Evolutionary conservation across 2,888 invertebrate species (phyloP), one percentile per base, ranked within the genome.

Genomic region (Eudemis profundana): DNA sequence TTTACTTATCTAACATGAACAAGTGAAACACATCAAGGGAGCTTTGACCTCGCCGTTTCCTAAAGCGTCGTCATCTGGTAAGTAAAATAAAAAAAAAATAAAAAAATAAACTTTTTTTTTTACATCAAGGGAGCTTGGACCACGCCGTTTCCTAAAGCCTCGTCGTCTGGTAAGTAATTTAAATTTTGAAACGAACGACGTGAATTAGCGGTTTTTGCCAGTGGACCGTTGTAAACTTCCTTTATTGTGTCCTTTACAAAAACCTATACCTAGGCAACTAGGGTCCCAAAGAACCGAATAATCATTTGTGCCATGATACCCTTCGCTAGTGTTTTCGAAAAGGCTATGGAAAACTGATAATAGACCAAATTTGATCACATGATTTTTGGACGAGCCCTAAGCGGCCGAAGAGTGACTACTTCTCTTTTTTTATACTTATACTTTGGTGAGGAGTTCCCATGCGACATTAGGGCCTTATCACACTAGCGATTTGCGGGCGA

Each of bases 71-170:
- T 49, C 56, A 33, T 57, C 44, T 54, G 46, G 53, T 64, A 46
- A 70, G 70, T 70, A 68, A 73, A 70, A 70, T 64, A 59, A 68
- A 69, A n/a, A n/a, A n/a, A n/a, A n/a, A n/a, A n/a, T n/a, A n/a
- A n/a, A n/a, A n/a, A n/a, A n/a, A n/a, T n/a, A n/a, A n/a, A n/a
- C n/a, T n/a, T n/a, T n/a, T n/a, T n/a, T n/a, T n/a, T n/a, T n/a
- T n/a, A 23, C 36, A 36, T 21, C 17, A 19, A 14, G 38, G 38
- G 23, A 27, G 27, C 49, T n/a, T n/a, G n/a, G n/a, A n/a, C 29
- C 33, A 46, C 42, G 42, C 61, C 50, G 27, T 50, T 29, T 21
- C 33, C 36, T 29, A 38, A 23, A 49, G 23, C 38, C 38, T 8
- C n/a, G 49, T 49, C 56, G 44, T 57, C 44, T 54, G 46, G 53